Evolutionary conservation across 2,113 vertebrate genomes (phyloP).

Genomic region (Hemiprocne comata): DNA sequence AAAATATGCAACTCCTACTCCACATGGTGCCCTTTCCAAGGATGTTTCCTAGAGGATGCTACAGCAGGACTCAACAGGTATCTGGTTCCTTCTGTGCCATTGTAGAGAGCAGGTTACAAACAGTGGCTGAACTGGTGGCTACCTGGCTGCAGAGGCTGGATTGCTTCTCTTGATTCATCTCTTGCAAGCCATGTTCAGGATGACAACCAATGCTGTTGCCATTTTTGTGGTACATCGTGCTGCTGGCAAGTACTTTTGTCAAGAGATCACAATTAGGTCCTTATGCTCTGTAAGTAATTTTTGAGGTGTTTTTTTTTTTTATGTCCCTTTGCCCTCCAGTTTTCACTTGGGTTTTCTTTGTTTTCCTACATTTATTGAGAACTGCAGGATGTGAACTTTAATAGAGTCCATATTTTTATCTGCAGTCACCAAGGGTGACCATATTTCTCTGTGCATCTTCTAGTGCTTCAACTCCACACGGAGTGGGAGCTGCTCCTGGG

Average conservation of each 20-base stretch:
- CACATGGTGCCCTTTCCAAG: background rate
- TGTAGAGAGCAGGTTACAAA: background rate
- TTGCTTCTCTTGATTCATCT: background rate
- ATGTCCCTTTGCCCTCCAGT: background rate
- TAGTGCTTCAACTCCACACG: background rate
- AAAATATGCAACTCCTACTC: background rate
- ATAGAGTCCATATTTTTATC: background rate
- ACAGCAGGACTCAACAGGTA: background rate
- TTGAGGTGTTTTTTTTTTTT: background rate
- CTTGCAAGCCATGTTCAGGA: background rate
- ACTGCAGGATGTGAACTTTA: background rate
- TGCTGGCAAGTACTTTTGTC: background rate
- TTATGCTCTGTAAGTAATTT: background rate
- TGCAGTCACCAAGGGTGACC: background rate
- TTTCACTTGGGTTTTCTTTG: background rate
- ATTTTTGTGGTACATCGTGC: background rate
- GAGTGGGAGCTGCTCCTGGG: background rate
- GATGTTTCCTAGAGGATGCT: background rate
- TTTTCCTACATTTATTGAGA: background rate
- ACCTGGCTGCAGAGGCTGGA: background rate
- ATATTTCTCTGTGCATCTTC: background rate
- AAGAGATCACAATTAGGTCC: background rate
- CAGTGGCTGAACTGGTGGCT: background rate
- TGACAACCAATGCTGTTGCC: background rate
- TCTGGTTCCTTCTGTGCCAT: background rate